Percentiles rank a stretch among this genome's conserved stretches.
Evolutionary conservation across 1,140 invertebrate genomes (phyloP).

Genomic region (Pachypeltis micranthus): DNA sequence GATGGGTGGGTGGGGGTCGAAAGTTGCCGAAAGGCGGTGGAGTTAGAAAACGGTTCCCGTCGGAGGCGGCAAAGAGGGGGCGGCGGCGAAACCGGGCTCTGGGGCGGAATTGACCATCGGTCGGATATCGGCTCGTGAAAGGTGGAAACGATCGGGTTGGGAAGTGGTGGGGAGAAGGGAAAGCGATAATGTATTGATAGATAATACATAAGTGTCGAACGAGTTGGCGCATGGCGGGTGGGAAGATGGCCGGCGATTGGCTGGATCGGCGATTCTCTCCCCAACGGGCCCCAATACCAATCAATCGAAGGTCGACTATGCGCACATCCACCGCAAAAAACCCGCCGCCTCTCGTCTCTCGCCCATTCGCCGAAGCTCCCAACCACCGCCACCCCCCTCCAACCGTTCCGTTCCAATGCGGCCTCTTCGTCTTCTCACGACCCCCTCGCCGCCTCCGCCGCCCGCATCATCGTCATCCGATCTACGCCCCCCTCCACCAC

Average conservation of each 20-base stretch:
- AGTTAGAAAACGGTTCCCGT: too few species aligned
- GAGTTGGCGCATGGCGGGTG: conserved; percentile 21
- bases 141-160: neutral
- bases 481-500: neutral
- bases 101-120: conserved; percentile 1
- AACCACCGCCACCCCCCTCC: conserved; percentile 3
- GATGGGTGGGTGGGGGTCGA: too few species aligned
- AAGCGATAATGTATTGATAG: conserved; percentile 24
- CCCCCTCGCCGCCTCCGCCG: conserved; percentile 5
- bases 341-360: neutral
- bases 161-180: conserved; percentile 8
- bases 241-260: conserved; percentile 16
- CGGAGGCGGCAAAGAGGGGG: neutral
- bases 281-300: conserved; percentile 20
- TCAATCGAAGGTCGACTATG: conserved; percentile 21
- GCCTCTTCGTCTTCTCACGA: neutral
- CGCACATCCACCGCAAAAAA: conserved; percentile 15
- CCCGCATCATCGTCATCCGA: neutral
- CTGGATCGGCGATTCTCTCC: conserved; percentile 13
- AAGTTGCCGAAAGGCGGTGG: too few species aligned
- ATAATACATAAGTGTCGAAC: conserved; percentile 25
- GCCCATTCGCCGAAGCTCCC: too few species aligned
- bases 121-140: neutral
- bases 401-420: neutral
- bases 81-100: neutral